phyloP scores from a whole-genome alignment of 2,113 vertebrate species.

The Tonatia bakeri region DNA sequence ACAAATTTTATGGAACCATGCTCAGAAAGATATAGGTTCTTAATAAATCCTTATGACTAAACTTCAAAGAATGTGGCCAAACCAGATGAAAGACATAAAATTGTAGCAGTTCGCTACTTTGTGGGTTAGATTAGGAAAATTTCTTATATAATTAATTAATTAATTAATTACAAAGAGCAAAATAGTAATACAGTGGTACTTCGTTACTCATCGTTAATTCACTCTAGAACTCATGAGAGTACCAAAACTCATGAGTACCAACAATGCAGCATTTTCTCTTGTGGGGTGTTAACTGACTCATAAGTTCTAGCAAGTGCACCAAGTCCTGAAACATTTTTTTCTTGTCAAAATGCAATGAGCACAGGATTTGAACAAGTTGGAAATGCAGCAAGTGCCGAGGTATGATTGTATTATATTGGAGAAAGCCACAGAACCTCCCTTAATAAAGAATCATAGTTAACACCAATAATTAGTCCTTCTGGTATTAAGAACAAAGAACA shows the following conservation, averaged over 20 bases:
- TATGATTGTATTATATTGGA: not conserved
- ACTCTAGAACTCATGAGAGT: too few relatives aligned
- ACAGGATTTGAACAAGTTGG: too few relatives aligned
- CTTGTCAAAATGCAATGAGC: too few relatives aligned
- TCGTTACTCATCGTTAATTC: too few relatives aligned
- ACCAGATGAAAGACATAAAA: not conserved
- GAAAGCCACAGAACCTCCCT: not conserved
- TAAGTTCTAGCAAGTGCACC: too few relatives aligned
- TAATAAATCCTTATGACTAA: not conserved
- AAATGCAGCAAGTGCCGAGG: too few relatives aligned
- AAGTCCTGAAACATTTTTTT: too few relatives aligned
- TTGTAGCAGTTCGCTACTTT: not conserved
- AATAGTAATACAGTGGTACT: not conserved
- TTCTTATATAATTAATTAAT: not conserved
- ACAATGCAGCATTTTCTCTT: too few relatives aligned
- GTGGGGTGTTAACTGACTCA: too few relatives aligned
- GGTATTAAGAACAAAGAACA: not conserved
- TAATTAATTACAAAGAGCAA: slow-evolving; percentile 11
- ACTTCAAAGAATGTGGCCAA: not conserved
- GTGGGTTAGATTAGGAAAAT: not conserved
- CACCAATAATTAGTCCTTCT: not conserved
- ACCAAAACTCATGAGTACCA: too few relatives aligned
- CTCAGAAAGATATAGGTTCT: not conserved
- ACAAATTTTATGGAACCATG: not conserved
- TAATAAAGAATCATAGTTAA: not conserved